These are phyloP conservation scores for Amaurobius ferox DNA, from an alignment of 2,888 invertebrate genomes.

Conservation along the genomic window DNA sequence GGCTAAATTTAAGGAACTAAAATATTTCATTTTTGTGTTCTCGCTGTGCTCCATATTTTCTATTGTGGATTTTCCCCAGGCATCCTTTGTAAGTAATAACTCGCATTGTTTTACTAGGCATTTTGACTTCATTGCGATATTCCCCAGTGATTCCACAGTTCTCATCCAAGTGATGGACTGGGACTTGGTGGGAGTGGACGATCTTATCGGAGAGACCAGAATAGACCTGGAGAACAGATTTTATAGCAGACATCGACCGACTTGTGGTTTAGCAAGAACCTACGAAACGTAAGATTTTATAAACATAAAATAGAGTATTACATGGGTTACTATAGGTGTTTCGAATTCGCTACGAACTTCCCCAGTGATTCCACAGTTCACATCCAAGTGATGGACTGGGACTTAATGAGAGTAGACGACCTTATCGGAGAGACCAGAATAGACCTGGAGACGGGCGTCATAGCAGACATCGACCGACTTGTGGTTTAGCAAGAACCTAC, in stretches of 20 bases:
- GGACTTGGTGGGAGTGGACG: slow-evolving; percentile 92
- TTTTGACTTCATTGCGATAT: slow-evolving; percentile 93
- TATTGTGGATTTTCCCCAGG: too few relatives aligned
- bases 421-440: slow-evolving; percentile 94
- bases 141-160: slow-evolving; percentile 91
- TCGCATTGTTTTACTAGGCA: slow-evolving; percentile 85
- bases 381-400: slow-evolving; percentile 90
- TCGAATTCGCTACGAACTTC: slow-evolving; percentile 93
- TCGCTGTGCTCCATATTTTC: too few relatives aligned
- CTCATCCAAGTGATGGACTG: slow-evolving; percentile 89
- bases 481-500: slow-evolving; percentile 89
- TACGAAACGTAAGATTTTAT: slow-evolving; percentile 93
- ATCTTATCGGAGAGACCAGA: slow-evolving; percentile 92
- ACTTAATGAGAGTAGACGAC: slow-evolving; percentile 91
- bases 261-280: slow-evolving; percentile 88
- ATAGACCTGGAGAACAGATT: slow-evolving; percentile 94
- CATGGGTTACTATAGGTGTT: too few relatives aligned
- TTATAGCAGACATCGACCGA: slow-evolving; percentile 91
- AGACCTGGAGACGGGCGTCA: slow-evolving; percentile 94
- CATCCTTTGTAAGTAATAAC: too few relatives aligned
- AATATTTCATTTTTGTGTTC: too few relatives aligned
- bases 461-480: slow-evolving; percentile 90
- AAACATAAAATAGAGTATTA: too few relatives aligned
- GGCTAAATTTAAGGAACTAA: too few relatives aligned
- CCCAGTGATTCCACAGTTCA: slow-evolving; percentile 92